A percentile compares a stretch with the other conserved stretches of the same genome.
These are phyloP conservation scores for Perccottus glenii DNA, from an alignment of 2,113 vertebrate genomes.

Conservation along the genomic window DNA sequence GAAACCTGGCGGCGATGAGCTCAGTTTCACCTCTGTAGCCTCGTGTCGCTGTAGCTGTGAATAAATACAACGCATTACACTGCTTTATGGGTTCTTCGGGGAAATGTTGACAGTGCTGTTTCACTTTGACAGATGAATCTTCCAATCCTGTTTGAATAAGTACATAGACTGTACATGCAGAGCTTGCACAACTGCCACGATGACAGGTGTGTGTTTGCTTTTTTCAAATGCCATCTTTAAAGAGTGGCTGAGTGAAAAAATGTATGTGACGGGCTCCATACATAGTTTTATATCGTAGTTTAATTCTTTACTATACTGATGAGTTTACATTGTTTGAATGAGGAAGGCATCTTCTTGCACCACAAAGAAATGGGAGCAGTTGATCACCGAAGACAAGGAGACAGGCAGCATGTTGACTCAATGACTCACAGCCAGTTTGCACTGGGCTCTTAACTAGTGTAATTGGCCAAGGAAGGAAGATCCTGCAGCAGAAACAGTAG, in stretches of 20 bases:
- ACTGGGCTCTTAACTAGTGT: conserved; percentile 41
- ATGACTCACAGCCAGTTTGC: conserved; percentile 68
- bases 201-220: conserved; percentile 38
- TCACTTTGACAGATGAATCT: conserved; percentile 38
- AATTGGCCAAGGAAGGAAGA: conserved; percentile 43
- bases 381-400: conserved; percentile 38
- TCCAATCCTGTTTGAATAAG: conserved; percentile 57
- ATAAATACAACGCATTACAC: conserved; percentile 10
- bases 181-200: conserved; percentile 25
- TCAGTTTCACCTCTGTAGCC: too few relatives aligned
- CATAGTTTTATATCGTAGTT: too few relatives aligned
- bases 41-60: not conserved
- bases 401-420: conserved; percentile 57
- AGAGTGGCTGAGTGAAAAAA: conserved; percentile 8
- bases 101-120: conserved; percentile 5
- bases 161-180: conserved; percentile 49
- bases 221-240: conserved; percentile 17
- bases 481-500: conserved; percentile 38
- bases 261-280: too few relatives aligned
- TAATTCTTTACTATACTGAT: too few relatives aligned
- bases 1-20: too few relatives aligned
- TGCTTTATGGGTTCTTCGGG: conserved; percentile 3
- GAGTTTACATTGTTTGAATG: too few relatives aligned
- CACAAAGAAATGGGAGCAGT: conserved; percentile 29
- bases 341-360: not conserved